phyloP scores from a whole-genome alignment of 2,888 invertebrate genomes.

The Monoplex corrugatus region DNA sequence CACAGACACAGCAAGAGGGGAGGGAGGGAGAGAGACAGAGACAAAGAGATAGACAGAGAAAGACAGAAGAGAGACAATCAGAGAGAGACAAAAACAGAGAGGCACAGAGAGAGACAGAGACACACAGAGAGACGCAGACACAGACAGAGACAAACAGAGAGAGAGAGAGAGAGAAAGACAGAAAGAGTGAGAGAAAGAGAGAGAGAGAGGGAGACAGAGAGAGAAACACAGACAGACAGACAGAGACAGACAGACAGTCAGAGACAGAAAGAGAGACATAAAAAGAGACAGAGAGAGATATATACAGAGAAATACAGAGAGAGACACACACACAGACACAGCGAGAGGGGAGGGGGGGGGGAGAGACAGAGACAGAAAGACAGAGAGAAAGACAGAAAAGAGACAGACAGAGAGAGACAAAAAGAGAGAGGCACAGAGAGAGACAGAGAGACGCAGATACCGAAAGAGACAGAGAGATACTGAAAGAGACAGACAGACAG shows the following conservation, averaged over 20 bases:
- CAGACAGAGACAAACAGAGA: not conserved
- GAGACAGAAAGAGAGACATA: not conserved
- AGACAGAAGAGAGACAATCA: not conserved
- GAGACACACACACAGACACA: not conserved
- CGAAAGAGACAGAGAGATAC: not conserved
- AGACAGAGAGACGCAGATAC: not conserved
- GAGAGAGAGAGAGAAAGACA: slow-evolving; percentile 26
- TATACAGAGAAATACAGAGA: not conserved
- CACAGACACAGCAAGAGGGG: not conserved
- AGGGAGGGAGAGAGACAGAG: not conserved
- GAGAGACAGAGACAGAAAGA: not conserved
- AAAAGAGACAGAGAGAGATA: not conserved
- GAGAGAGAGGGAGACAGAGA: slow-evolving; percentile 37
- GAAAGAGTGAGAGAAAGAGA: slow-evolving; percentile 34
- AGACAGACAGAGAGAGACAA: not conserved
- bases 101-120: slow-evolving; percentile 15
- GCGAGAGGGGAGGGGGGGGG: not conserved
- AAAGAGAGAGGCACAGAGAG: not conserved
- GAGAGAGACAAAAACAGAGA: not conserved
- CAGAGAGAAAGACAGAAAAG: not conserved
- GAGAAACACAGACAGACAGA: not conserved
- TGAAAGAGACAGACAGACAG: not conserved
- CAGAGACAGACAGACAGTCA: not conserved
- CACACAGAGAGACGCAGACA: slow-evolving; percentile 15
- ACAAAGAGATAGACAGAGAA: slow-evolving; percentile 36